Percentiles rank a stretch among this genome's conserved stretches.
These are phyloP conservation scores for Anorthoa munda DNA, from an alignment of 2,888 invertebrate species.

Conservation along the genomic window DNA sequence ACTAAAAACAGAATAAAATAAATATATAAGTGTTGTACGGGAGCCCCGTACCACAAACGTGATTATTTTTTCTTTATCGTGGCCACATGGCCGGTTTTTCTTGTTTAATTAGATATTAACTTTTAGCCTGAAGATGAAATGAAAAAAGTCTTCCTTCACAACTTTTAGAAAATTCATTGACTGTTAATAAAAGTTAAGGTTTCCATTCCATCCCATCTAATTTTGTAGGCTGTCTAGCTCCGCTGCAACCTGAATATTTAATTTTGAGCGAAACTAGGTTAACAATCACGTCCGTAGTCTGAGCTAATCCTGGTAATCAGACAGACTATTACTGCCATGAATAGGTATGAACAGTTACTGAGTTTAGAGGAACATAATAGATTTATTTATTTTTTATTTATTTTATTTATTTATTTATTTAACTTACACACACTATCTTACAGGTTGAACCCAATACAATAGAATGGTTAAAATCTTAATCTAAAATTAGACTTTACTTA, in stretches of 20 bases:
- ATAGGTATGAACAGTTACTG: conserved; percentile 8
- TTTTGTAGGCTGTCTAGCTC: conserved; percentile 38
- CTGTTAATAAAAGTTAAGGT: conserved; percentile 14
- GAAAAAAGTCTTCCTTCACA: conserved; percentile 2
- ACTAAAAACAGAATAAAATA: no score
- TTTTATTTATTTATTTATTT: no score
- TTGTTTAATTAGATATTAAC: no score
- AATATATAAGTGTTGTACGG: no score
- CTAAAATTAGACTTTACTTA: no score
- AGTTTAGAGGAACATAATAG: conserved; percentile 18
- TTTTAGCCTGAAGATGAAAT: not conserved
- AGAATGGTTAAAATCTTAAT: no score
- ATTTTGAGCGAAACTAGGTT: conserved; percentile 50
- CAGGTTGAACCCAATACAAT: no score
- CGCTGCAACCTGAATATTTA: conserved; percentile 46
- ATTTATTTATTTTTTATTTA: conserved; percentile 16
- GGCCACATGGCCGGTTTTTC: no score
- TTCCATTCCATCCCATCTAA: conserved; percentile 20
- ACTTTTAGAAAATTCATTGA: conserved; percentile 18
- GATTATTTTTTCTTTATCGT: no score
- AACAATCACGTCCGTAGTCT: conserved; percentile 35
- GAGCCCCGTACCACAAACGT: no score
- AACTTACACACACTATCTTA: no score
- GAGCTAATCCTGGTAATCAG: conserved; percentile 39
- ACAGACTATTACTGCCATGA: conserved; percentile 25